Percentiles rank a stretch among this genome's conserved stretches.
phyloP scores from a whole-genome alignment of 2,797 vertebrate genomes.

The Myotis vivesi region DNA sequence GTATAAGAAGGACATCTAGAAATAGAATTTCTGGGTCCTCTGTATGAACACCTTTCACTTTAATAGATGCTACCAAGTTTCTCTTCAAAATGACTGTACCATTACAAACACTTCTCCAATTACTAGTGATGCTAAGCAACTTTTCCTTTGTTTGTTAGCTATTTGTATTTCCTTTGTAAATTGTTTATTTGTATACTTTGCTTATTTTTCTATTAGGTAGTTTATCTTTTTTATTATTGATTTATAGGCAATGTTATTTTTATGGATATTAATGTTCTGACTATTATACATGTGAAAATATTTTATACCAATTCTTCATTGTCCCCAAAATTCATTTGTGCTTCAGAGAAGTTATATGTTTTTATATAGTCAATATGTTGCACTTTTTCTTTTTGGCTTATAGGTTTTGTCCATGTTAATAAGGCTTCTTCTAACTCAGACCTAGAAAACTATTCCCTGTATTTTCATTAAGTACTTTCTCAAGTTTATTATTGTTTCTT shows the following conservation, averaged over 20 bases:
- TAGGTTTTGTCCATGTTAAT: neutral
- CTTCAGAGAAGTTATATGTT: neutral
- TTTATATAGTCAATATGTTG: neutral
- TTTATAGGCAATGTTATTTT: neutral
- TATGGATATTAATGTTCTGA: neutral
- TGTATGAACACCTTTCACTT: neutral
- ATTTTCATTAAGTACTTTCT: constrained; percentile 36
- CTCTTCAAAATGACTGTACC: neutral
- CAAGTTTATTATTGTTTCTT: neutral
- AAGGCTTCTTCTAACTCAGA: neutral
- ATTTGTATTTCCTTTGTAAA: neutral
- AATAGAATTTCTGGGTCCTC: neutral
- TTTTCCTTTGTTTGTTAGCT: neutral
- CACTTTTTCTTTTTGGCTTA: neutral
- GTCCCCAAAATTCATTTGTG: constrained; percentile 9
- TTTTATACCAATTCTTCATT: neutral
- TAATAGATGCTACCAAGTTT: neutral
- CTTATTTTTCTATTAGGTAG: neutral
- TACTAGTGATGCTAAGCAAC: neutral
- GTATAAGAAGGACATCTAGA: neutral
- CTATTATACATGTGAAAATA: neutral
- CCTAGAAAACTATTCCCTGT: neutral
- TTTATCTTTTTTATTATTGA: constrained; percentile 4
- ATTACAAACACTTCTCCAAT: neutral
- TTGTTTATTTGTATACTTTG: constrained; percentile 34